These are phyloP conservation scores for Antheraea mylitta DNA, from an alignment of 1,140 invertebrate species.

Conservation along the genomic window DNA sequence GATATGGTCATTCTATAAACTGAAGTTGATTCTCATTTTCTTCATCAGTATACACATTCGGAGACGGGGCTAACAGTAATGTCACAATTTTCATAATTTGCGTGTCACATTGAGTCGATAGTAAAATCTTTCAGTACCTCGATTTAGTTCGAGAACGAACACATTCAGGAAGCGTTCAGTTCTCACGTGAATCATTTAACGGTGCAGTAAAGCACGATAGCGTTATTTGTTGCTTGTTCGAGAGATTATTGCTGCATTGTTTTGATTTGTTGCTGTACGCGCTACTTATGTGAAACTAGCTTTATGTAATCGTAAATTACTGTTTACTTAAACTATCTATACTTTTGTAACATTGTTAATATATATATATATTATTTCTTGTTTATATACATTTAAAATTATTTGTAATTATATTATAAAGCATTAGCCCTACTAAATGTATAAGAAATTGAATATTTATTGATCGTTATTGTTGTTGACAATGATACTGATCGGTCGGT, in stretches of 20 bases:
- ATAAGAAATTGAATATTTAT: no score
- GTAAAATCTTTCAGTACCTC: not conserved
- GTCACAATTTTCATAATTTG: not conserved
- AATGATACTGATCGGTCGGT: no score
- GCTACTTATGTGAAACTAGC: not conserved
- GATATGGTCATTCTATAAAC: no score
- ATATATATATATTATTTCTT: no score
- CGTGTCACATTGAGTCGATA: not conserved
- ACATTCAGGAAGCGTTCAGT: not conserved
- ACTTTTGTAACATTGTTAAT: no score
- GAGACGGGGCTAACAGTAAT: not conserved
- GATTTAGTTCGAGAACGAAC: not conserved
- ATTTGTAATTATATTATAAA: no score
- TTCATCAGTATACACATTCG: no score
- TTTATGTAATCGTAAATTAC: not conserved
- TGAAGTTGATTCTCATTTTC: no score
- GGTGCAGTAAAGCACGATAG: not conserved
- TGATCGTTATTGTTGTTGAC: no score
- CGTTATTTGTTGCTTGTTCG: constrained; percentile 7
- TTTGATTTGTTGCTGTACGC: not conserved
- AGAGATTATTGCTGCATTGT: not conserved
- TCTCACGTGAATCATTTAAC: constrained; percentile 7
- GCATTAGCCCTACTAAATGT: no score
- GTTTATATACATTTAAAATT: no score
- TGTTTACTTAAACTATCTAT: no score